Percentiles rank a stretch among this genome's conserved stretches.
These are phyloP conservation scores for Florisuga fusca DNA, from an alignment of 2,797 vertebrate species.

Conservation along the genomic window DNA sequence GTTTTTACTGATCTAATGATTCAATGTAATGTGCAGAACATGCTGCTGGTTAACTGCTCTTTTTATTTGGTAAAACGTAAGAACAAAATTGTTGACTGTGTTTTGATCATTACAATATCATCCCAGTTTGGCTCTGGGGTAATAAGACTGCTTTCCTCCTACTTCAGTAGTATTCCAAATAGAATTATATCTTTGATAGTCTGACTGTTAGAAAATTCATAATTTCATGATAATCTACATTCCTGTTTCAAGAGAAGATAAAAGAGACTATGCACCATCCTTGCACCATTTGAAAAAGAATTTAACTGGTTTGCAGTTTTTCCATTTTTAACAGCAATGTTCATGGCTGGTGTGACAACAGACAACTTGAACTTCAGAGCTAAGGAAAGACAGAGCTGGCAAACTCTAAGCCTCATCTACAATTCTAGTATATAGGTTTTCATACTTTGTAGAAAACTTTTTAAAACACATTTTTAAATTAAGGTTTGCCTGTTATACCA, in stretches of 20 bases:
- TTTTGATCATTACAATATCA: not conserved
- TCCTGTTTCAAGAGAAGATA: not conserved
- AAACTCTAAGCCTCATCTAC: not conserved
- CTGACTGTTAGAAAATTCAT: not conserved
- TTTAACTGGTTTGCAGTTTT: not conserved
- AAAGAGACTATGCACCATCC: not conserved
- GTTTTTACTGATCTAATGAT: not conserved
- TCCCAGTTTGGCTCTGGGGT: not conserved
- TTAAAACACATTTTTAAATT: not conserved
- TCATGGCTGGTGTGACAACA: not conserved
- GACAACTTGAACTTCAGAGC: not conserved
- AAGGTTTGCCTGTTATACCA: not conserved
- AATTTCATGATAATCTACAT: not conserved
- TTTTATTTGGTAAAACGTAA: not conserved
- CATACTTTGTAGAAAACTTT: not conserved
- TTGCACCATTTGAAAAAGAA: not conserved
- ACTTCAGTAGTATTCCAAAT: not conserved
- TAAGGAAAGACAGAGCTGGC: not conserved
- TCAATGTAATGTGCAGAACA: not conserved
- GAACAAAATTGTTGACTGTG: not conserved
- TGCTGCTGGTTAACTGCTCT: not conserved
- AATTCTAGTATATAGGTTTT: not conserved
- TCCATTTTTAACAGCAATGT: not conserved
- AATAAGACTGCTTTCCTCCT: not conserved
- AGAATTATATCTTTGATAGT: not conserved